These are phyloP conservation scores for Atta texana DNA, from an alignment of 1,140 invertebrate species.

Conservation along the genomic window DNA sequence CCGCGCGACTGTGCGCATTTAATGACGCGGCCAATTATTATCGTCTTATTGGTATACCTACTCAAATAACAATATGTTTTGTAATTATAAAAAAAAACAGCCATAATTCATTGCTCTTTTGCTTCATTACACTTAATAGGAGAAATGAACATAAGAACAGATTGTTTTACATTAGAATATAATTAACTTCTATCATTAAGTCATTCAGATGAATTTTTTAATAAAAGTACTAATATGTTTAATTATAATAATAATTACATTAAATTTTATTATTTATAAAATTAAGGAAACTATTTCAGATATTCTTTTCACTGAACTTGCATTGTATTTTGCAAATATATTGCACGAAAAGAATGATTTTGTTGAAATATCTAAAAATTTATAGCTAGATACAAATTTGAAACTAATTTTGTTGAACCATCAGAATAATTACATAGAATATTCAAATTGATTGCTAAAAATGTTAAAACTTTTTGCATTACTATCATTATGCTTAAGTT, in stretches of 20 bases:
- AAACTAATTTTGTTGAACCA: too few species aligned
- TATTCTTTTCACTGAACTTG: neutral
- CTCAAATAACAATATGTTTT: constrained; percentile 50
- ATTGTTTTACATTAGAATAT: neutral
- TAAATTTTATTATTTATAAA: neutral
- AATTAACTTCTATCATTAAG: neutral
- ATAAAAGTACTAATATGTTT: neutral
- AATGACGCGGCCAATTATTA: constrained; percentile 77
- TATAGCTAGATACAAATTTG: too few species aligned
- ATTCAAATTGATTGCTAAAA: too few species aligned
- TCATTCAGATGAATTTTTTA: neutral
- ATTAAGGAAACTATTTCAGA: neutral
- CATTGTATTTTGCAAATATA: neutral
- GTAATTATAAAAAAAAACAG: neutral
- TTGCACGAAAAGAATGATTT: too few species aligned
- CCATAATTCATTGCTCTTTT: neutral
- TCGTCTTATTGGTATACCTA: constrained; percentile 72
- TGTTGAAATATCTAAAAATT: too few species aligned
- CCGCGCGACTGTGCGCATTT: constrained; percentile 70
- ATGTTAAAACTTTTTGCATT: too few species aligned
- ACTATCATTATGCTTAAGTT: too few species aligned
- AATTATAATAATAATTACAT: neutral
- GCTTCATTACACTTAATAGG: neutral
- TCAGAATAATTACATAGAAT: too few species aligned
- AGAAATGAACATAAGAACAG: neutral